Evolutionary conservation across 1,140 invertebrate species (phyloP).

Genomic region (Branchinecta lindahli): DNA sequence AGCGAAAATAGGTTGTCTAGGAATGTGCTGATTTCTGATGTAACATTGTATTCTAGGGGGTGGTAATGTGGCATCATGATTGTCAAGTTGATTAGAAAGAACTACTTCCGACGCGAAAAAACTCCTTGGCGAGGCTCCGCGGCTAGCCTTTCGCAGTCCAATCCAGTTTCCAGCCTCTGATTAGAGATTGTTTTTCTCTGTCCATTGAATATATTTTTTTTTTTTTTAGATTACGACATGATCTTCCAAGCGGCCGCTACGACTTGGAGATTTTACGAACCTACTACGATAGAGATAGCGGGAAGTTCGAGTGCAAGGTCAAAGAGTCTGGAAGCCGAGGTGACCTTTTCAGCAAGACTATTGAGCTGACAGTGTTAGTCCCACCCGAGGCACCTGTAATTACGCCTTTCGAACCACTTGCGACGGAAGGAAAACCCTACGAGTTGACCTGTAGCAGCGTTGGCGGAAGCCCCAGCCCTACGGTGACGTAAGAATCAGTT

Average conservation of each 20-base stretch:
- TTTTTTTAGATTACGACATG: slow-evolving; percentile 48
- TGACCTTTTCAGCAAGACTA: slow-evolving; percentile 62
- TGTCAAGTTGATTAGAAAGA: too few relatives aligned
- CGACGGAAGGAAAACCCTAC: slow-evolving; percentile 53
- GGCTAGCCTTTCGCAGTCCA: too few relatives aligned
- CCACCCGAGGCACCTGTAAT: slow-evolving; percentile 61
- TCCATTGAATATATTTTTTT: slow-evolving; percentile 23
- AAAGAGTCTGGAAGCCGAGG: slow-evolving; percentile 65
- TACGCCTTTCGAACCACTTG: slow-evolving; percentile 47
- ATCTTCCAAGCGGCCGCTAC: slow-evolving; percentile 61
- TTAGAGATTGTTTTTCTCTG: background rate
- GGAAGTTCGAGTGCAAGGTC: slow-evolving; percentile 72
- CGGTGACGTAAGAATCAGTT: slow-evolving; percentile 42
- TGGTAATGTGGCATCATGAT: too few relatives aligned
- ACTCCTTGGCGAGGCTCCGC: too few relatives aligned
- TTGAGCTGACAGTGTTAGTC: slow-evolving; percentile 67
- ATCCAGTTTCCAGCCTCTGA: too few relatives aligned
- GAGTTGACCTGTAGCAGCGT: slow-evolving; percentile 58
- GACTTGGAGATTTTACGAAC: slow-evolving; percentile 71
- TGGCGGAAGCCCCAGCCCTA: slow-evolving; percentile 74
- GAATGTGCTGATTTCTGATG: too few relatives aligned
- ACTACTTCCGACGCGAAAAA: too few relatives aligned
- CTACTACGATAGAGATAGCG: slow-evolving; percentile 75
- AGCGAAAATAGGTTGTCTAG: too few relatives aligned
- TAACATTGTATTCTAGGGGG: too few relatives aligned